A percentile compares a stretch with the other conserved stretches of the same genome.
Evolutionary conservation across 1,140 invertebrate genomes (phyloP).

Genomic region (Lepidurus apus): DNA sequence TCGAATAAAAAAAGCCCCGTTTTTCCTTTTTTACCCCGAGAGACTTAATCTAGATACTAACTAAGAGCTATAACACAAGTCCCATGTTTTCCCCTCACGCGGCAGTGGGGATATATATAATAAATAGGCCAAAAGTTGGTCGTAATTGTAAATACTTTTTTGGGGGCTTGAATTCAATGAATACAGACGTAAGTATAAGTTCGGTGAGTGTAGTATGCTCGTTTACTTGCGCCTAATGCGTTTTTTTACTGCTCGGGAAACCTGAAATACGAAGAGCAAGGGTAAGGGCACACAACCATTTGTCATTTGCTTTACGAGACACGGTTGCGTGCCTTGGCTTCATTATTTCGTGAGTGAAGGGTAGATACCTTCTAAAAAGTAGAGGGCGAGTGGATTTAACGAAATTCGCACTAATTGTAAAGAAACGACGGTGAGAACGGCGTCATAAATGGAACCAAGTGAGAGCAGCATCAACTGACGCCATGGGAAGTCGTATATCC

Average conservation of each 20-base stretch:
- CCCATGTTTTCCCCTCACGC: background rate
- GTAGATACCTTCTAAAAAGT: constrained; percentile 4
- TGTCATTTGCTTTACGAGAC: constrained; percentile 21
- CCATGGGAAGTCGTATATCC: constrained; percentile 18
- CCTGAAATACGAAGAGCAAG: constrained; percentile 10
- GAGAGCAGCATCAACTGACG: constrained; percentile 20
- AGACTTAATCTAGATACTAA: background rate
- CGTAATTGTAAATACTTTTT: background rate
- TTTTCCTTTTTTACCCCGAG: background rate
- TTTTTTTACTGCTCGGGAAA: constrained; percentile 10
- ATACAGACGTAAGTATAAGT: constrained; percentile 4
- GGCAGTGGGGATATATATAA: background rate
- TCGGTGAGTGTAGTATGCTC: background rate
- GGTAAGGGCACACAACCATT: constrained; percentile 9
- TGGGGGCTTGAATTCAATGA: background rate
- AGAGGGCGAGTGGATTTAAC: constrained; percentile 17
- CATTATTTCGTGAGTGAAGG: constrained; percentile 16
- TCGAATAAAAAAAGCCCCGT: background rate
- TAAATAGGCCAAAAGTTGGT: constrained; percentile 4
- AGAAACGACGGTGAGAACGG: constrained; percentile 14
- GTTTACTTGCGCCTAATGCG: constrained; percentile 14
- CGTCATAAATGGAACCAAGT: constrained; percentile 18
- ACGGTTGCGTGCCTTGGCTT: constrained; percentile 17
- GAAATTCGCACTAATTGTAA: constrained; percentile 20
- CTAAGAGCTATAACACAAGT: background rate